Evolutionary conservation across 2,888 invertebrate genomes (phyloP).

Genomic region (Heliconius charithonia): DNA sequence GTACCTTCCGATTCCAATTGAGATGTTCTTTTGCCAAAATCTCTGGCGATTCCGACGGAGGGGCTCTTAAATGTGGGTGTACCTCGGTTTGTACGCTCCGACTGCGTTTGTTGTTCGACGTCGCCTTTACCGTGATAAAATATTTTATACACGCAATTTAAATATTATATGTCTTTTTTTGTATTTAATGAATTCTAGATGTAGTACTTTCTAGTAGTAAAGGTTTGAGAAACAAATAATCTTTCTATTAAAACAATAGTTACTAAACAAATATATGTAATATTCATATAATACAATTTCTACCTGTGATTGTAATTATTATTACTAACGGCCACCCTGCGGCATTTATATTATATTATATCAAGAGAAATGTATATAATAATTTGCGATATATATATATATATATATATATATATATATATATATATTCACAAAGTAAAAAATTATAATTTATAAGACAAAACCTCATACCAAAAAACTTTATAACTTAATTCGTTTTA

Average conservation of each 20-base stretch:
- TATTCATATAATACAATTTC: too few species aligned
- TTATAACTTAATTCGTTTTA: constrained; percentile 24
- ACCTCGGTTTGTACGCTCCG: constrained; percentile 66
- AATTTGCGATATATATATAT: background rate
- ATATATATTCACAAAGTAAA: background rate
- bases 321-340: background rate
- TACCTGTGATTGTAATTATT: background rate
- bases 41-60: constrained; percentile 72
- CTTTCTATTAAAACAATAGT: too few species aligned
- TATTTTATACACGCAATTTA: constrained; percentile 34
- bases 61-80: constrained; percentile 76
- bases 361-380: background rate
- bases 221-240: too few species aligned
- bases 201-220: background rate
- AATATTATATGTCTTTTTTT: background rate
- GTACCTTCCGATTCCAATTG: constrained; percentile 73
- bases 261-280: background rate
- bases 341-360: background rate
- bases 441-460: background rate
- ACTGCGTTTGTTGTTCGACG: constrained; percentile 62
- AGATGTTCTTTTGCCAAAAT: constrained; percentile 76
- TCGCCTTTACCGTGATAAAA: constrained; percentile 65
- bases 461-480: constrained; percentile 33
- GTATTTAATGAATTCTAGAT: background rate
- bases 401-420: background rate